Evolutionary conservation across 2,113 vertebrate genomes (phyloP).

Genomic region (Struthidea cinerea): DNA sequence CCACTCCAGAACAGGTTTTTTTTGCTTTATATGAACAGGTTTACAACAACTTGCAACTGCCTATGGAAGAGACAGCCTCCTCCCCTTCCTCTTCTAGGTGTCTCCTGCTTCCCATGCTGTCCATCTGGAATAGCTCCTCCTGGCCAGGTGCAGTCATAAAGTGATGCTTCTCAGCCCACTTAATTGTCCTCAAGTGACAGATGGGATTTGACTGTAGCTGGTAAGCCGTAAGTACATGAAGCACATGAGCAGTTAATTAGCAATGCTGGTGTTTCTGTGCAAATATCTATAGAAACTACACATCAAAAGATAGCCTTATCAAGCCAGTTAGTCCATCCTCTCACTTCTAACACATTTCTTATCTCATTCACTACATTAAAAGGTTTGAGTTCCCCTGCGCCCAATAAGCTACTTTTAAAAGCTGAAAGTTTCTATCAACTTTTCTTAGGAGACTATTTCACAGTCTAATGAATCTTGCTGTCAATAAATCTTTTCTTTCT

Average conservation of each 20-base stretch:
- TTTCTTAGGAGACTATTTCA: not conserved
- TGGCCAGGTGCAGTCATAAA: conserved; percentile 20
- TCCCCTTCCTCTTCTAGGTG: not conserved
- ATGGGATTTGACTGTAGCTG: conserved; percentile 30
- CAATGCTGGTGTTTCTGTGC: not conserved
- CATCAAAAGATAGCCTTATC: conserved; percentile 2
- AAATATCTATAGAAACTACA: conserved; percentile 8
- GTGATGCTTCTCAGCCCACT: conserved; percentile 19
- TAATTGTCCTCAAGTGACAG: conserved; percentile 52
- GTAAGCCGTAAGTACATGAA: conserved; percentile 25
- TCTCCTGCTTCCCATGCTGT: not conserved
- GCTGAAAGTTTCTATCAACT: not conserved
- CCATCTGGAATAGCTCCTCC: conserved; percentile 15
- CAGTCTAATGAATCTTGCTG: not conserved
- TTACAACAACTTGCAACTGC: not conserved
- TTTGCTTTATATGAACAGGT: not conserved
- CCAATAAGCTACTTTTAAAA: not conserved
- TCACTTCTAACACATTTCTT: not conserved
- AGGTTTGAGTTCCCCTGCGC: not conserved
- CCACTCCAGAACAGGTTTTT: not conserved
- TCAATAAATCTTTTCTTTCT: not conserved
- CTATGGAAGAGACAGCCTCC: not conserved
- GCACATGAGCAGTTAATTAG: conserved; percentile 52
- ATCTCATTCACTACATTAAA: not conserved
- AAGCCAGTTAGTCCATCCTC: not conserved